Conservation (phyloP, 2,113 vertebrate genomes). For the Prochilodus magdalenae region DNA sequence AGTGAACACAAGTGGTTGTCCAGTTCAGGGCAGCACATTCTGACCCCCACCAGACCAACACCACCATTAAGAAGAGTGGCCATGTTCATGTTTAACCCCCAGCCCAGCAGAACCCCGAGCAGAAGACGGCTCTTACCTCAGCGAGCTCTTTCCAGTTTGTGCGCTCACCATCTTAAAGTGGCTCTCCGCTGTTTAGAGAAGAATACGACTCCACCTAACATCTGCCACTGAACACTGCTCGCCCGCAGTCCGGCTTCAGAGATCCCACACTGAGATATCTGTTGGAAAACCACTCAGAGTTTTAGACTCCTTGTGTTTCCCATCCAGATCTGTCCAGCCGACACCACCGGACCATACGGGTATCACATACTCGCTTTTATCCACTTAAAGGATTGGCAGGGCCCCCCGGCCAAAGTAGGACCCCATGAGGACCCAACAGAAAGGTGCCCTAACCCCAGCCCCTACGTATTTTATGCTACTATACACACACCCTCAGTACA, state of each 20-base stretch:
- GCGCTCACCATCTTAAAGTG: neutral
- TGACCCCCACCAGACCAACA: neutral
- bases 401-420: too few relatives aligned
- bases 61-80: too few relatives aligned
- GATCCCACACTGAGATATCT: neutral
- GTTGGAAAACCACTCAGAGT: neutral
- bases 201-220: conserved; percentile 11
- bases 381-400: too few relatives aligned
- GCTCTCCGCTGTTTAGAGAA: neutral
- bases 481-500: too few relatives aligned
- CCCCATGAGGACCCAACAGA: too few relatives aligned
- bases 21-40: too few relatives aligned
- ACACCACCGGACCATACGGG: neutral
- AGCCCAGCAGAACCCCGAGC: too few relatives aligned
- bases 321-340: neutral
- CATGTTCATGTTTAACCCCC: too few relatives aligned
- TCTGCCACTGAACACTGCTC: neutral
- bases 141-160: neutral
- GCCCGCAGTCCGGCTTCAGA: neutral
- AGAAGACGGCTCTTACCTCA: conserved; percentile 1
- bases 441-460: too few relatives aligned
- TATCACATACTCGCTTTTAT: neutral
- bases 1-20: too few relatives aligned
- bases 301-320: neutral
- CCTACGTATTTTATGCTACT: too few relatives aligned